Evolutionary conservation across 2,113 vertebrate species (phyloP).

Genomic region (Misgurnus mizolepis): DNA sequence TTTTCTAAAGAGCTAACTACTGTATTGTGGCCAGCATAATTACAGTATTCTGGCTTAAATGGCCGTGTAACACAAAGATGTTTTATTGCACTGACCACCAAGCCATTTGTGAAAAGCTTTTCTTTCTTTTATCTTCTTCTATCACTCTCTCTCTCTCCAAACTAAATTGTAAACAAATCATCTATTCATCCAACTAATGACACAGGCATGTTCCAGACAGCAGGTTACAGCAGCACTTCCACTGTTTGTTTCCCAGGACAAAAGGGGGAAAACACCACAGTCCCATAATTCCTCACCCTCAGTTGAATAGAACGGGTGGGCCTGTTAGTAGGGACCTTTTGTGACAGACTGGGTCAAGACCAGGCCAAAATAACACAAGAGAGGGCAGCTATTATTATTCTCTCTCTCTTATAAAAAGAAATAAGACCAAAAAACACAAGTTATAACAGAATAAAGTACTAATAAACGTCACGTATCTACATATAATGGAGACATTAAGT

Average conservation of each 20-base stretch:
- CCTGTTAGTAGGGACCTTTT: slow-evolving; percentile 23
- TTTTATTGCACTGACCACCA: slow-evolving; percentile 14
- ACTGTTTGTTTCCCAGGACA: slow-evolving; percentile 52
- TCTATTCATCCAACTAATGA: neutral
- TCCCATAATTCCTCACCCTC: neutral
- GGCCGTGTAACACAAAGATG: neutral
- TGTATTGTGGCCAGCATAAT: neutral
- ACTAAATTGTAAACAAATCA: neutral
- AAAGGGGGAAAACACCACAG: slow-evolving; percentile 39
- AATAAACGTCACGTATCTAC: too few relatives aligned
- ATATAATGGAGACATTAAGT: too few relatives aligned
- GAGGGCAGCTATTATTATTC: slow-evolving; percentile 1
- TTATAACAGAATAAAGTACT: too few relatives aligned
- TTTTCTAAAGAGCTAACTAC: slow-evolving; percentile 7
- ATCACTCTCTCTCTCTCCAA: too few relatives aligned
- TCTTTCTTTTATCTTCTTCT: neutral
- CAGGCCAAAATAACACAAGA: slow-evolving; percentile 23
- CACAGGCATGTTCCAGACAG: slow-evolving; percentile 19
- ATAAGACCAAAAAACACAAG: too few relatives aligned
- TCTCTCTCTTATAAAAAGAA: neutral
- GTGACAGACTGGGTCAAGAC: slow-evolving; percentile 19
- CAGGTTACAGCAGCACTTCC: slow-evolving; percentile 38
- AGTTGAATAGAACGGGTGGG: neutral
- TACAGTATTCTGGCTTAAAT: slow-evolving; percentile 19
- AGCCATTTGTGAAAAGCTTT: slow-evolving; percentile 25